These are phyloP conservation scores for Gila orcuttii DNA, from an alignment of 2,113 vertebrate species.

Conservation along the genomic window DNA sequence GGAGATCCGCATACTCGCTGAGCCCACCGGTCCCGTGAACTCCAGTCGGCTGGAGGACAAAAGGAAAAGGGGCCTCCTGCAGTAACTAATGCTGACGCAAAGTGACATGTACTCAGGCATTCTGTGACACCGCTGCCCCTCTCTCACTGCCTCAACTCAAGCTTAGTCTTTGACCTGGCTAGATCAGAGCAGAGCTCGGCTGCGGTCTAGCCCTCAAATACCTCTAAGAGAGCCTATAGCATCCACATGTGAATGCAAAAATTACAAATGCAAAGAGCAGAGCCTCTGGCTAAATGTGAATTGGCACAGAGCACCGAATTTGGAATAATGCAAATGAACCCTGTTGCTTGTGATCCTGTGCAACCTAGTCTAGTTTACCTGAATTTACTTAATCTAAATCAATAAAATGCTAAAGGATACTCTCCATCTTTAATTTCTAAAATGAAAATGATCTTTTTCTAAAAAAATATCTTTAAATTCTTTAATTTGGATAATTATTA, in stretches of 20 bases:
- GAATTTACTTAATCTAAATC: slow-evolving; percentile 17
- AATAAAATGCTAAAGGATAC: not conserved
- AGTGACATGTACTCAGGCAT: slow-evolving; percentile 78
- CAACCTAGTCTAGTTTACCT: slow-evolving; percentile 39
- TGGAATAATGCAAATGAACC: slow-evolving; percentile 62
- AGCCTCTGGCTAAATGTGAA: slow-evolving; percentile 55
- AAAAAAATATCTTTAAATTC: not conserved
- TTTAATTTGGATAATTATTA: not conserved
- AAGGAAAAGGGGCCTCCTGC: slow-evolving; percentile 67
- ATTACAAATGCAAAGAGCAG: slow-evolving; percentile 66
- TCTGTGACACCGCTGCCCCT: slow-evolving; percentile 68
- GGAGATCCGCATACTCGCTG: slow-evolving; percentile 49
- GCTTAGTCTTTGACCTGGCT: slow-evolving; percentile 68
- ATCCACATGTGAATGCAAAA: slow-evolving; percentile 64
- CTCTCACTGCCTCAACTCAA: slow-evolving; percentile 60
- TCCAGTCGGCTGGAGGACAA: slow-evolving; percentile 67
- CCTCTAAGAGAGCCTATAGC: slow-evolving; percentile 56
- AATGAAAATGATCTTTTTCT: not conserved
- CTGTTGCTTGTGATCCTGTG: slow-evolving; percentile 37
- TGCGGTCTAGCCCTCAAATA: slow-evolving; percentile 34
- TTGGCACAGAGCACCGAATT: slow-evolving; percentile 60
- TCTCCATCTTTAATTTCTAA: not conserved
- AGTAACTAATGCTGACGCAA: slow-evolving; percentile 71
- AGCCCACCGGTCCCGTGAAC: slow-evolving; percentile 63
- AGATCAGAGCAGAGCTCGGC: slow-evolving; percentile 52